Percentiles rank a stretch among this genome's conserved stretches.
Evolutionary conservation across 2,797 vertebrate genomes (phyloP).

Genomic region (Margarornis squamiger): DNA sequence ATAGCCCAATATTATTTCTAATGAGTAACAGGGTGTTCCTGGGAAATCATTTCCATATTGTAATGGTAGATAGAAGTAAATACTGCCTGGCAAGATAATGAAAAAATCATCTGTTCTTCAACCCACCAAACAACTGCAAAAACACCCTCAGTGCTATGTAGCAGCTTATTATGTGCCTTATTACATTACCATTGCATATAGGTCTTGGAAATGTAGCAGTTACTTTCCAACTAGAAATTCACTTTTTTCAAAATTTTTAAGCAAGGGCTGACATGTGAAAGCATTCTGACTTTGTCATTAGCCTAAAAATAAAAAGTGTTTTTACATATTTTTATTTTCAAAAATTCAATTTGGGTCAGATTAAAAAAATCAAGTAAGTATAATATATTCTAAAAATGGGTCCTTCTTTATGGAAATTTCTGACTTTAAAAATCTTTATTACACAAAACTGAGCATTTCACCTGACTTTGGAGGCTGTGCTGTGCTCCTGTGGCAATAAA

Average conservation of each 20-base stretch:
- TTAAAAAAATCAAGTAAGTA: neutral
- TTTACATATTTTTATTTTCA: neutral
- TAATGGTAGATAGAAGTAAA: neutral
- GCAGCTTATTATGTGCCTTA: neutral
- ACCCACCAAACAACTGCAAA: neutral
- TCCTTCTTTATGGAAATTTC: neutral
- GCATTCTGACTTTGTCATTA: neutral
- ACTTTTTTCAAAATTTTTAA: neutral
- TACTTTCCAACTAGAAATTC: neutral
- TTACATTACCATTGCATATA: neutral
- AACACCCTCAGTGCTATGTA: accelerated
- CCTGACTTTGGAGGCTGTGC: neutral
- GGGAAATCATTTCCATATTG: neutral
- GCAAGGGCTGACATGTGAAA: neutral
- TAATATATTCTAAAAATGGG: neutral
- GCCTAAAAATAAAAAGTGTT: neutral
- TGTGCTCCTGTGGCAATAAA: neutral
- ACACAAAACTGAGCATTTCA: neutral
- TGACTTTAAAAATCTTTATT: neutral
- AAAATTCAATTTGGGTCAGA: neutral
- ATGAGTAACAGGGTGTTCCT: neutral
- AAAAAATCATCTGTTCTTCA: neutral
- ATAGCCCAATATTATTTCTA: neutral
- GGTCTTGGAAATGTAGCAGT: neutral
- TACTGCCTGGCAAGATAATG: neutral